Conservation (phyloP, 1,140 invertebrate species). For the Lepidostoma basale region DNA sequence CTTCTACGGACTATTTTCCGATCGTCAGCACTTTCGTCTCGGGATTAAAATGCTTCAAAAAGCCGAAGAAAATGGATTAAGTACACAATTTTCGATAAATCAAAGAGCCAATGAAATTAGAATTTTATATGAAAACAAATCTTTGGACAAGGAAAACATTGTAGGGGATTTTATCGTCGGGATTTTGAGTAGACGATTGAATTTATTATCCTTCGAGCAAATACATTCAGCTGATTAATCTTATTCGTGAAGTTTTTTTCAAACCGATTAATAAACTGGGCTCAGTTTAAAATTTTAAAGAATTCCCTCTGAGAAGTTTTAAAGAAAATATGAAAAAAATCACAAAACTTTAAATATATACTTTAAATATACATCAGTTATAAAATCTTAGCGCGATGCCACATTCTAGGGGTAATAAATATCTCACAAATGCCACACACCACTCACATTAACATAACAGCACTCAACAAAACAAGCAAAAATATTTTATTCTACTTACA, state of each 20-base stretch:
- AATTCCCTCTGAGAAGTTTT: neutral
- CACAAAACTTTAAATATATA: neutral
- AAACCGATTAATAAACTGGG: neutral
- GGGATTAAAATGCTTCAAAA: slow-evolving; percentile 11
- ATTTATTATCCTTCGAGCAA: neutral
- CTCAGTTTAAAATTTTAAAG: neutral
- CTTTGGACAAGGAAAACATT: slow-evolving; percentile 3
- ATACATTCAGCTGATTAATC: slow-evolving; percentile 14
- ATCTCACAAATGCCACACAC: neutral
- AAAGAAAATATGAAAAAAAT: neutral
- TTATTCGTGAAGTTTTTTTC: neutral
- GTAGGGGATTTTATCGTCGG: slow-evolving; percentile 4
- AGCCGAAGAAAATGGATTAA: slow-evolving; percentile 12
- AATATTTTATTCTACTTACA: neutral
- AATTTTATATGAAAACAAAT: slow-evolving; percentile 27
- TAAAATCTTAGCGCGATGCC: neutral
- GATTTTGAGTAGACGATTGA: neutral
- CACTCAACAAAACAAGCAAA: neutral
- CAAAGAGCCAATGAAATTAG: slow-evolving; percentile 1
- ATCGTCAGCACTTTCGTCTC: slow-evolving; percentile 21
- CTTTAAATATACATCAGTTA: neutral
- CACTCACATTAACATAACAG: neutral
- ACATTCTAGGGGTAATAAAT: neutral
- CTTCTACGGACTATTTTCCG: slow-evolving; percentile 8
- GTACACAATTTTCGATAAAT: slow-evolving; percentile 18